Percentiles rank a stretch among this genome's conserved stretches.
These are phyloP conservation scores for Calyptomena viridis DNA, from an alignment of 2,113 vertebrate genomes.

Conservation along the genomic window DNA sequence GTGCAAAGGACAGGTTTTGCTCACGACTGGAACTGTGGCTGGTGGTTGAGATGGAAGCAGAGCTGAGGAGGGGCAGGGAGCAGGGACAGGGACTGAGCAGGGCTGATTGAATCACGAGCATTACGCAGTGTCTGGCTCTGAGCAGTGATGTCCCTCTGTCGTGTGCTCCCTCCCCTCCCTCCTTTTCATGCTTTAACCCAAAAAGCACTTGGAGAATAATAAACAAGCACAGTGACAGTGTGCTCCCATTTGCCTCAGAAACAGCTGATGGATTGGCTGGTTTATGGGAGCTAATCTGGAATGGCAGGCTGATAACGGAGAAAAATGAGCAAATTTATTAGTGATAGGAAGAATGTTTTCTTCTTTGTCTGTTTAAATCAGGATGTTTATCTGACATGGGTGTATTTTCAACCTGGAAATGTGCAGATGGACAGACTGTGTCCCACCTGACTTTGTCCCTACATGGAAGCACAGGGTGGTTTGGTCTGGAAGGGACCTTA, in stretches of 20 bases:
- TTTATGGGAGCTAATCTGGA: neutral
- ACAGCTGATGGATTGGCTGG: neutral
- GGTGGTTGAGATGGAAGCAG: neutral
- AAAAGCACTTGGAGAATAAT: neutral
- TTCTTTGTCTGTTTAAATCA: neutral
- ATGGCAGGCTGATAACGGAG: neutral
- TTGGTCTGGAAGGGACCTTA: neutral
- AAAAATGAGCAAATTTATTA: neutral
- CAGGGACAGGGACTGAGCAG: neutral
- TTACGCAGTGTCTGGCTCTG: neutral
- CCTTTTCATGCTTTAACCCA: neutral
- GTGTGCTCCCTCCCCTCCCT: neutral
- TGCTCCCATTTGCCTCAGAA: neutral
- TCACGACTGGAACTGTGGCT: rapidly evolving
- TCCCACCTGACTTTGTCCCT: neutral
- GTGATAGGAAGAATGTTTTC: neutral
- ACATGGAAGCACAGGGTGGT: neutral
- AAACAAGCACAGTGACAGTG: neutral
- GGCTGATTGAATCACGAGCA: neutral
- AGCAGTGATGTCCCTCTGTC: neutral
- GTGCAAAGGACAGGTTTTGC: neutral
- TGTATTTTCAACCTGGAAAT: neutral
- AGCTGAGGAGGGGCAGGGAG: neutral
- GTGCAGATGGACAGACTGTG: neutral
- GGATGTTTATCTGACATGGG: neutral